Conservation (phyloP, 2,888 invertebrate genomes). For the Parthenolecanium corni region DNA sequence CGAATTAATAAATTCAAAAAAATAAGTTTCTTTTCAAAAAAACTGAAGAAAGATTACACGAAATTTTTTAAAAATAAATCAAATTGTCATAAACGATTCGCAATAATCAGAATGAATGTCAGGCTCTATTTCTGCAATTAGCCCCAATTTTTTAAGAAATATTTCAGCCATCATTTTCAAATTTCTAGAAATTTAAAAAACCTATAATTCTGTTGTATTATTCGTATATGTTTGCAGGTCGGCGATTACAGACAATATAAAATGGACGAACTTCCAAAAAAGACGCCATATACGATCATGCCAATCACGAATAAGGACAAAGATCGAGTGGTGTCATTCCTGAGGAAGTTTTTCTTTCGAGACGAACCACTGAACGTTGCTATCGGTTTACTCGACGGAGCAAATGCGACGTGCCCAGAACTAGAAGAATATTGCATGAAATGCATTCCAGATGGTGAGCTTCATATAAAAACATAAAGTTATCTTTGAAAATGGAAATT, state of each 20-base stretch:
- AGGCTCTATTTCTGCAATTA: too few species aligned
- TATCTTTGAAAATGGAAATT: too few species aligned
- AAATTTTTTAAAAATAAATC: too few species aligned
- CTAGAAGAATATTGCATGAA: slow-evolving; percentile 51
- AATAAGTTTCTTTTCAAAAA: too few species aligned
- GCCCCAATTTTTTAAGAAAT: too few species aligned
- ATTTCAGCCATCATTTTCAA: too few species aligned
- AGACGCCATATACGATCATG: slow-evolving; percentile 39
- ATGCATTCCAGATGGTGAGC: slow-evolving; percentile 45
- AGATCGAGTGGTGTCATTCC: slow-evolving; percentile 46
- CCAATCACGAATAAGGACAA: slow-evolving; percentile 43
- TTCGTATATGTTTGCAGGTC: not conserved
- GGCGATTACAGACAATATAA: slow-evolving; percentile 2
- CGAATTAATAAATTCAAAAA: too few species aligned
- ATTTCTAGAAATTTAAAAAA: too few species aligned
- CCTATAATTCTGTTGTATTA: too few species aligned
- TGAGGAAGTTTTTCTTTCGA: slow-evolving; percentile 55
- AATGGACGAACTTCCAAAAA: slow-evolving; percentile 20
- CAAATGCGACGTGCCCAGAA: slow-evolving; percentile 44
- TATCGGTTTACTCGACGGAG: slow-evolving; percentile 49
- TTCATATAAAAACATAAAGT: not conserved
- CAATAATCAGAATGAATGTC: too few species aligned
- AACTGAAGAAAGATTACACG: too few species aligned
- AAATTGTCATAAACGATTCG: too few species aligned
- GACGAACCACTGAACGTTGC: slow-evolving; percentile 58